A percentile compares a stretch with the other conserved stretches of the same genome.
Evolutionary conservation across 2,113 vertebrate species (phyloP).

Genomic region (Oceanodroma tethys): DNA sequence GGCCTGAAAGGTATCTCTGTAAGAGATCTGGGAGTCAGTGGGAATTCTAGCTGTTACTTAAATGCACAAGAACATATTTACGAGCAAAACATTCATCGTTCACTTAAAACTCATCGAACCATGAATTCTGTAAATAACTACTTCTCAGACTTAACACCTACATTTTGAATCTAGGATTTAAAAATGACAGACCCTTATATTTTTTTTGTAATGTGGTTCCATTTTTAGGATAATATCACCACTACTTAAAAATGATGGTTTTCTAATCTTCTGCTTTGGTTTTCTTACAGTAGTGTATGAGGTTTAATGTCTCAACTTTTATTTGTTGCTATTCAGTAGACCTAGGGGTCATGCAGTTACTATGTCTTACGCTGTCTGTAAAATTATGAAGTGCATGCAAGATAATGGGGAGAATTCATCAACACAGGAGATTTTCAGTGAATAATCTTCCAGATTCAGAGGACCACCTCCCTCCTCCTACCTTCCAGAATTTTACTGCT

Average conservation of each 20-base stretch:
- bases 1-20: background rate
- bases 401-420: background rate
- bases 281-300: background rate
- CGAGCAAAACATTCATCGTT: background rate
- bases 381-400: background rate
- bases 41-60: background rate
- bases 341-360: background rate
- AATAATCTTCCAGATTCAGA: background rate
- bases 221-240: background rate
- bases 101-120: background rate
- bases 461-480: background rate
- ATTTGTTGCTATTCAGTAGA: background rate
- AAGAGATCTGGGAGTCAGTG: background rate
- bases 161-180: background rate
- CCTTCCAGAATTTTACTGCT: background rate
- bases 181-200: background rate
- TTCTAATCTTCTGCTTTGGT: background rate
- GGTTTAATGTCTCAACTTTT: background rate
- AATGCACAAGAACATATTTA: background rate
- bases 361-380: background rate
- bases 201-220: background rate
- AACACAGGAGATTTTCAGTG: background rate
- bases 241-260: background rate
- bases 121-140: background rate
- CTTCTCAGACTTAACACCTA: background rate